Conservation (phyloP, 1,140 invertebrate species). For the Caenorhabditis inopinata region DNA sequence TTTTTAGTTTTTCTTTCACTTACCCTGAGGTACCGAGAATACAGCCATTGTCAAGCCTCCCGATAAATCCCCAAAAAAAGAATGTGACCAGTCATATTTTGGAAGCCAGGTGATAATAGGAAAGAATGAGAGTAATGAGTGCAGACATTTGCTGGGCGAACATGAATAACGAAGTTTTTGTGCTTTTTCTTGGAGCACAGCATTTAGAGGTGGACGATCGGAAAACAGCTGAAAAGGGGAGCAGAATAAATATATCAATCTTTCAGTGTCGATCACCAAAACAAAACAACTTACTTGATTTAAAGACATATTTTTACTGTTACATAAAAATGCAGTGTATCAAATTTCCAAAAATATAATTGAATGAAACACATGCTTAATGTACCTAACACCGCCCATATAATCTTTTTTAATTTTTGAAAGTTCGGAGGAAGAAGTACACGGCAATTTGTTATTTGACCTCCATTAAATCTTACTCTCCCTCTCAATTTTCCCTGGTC, state of each 20-base stretch:
- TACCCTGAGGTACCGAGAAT: slow-evolving; percentile 60
- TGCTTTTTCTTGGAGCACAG: slow-evolving; percentile 22
- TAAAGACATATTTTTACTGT: background rate
- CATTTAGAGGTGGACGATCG: slow-evolving; percentile 16
- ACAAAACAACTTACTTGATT: background rate
- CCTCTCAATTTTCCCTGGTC: background rate
- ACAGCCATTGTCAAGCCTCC: slow-evolving; percentile 63
- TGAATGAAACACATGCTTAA: background rate
- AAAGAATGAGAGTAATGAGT: slow-evolving; percentile 47
- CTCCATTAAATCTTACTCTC: background rate
- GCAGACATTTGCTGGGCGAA: background rate
- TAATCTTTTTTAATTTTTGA: background rate
- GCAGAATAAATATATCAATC: no score
- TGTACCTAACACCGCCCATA: background rate
- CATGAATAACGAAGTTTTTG: background rate
- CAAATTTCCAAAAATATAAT: background rate
- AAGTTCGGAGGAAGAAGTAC: background rate
- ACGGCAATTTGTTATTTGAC: no score
- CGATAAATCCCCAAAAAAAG: slow-evolving; percentile 62
- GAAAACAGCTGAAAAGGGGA: slow-evolving; percentile 25
- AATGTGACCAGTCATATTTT: slow-evolving; percentile 52
- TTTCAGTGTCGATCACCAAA: no score
- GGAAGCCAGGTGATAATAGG: slow-evolving; percentile 57
- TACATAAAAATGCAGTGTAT: no score
- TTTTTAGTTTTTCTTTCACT: background rate